Evolutionary conservation across 2,888 invertebrate species (phyloP).

Genomic region (Cheilosia scutellata): DNA sequence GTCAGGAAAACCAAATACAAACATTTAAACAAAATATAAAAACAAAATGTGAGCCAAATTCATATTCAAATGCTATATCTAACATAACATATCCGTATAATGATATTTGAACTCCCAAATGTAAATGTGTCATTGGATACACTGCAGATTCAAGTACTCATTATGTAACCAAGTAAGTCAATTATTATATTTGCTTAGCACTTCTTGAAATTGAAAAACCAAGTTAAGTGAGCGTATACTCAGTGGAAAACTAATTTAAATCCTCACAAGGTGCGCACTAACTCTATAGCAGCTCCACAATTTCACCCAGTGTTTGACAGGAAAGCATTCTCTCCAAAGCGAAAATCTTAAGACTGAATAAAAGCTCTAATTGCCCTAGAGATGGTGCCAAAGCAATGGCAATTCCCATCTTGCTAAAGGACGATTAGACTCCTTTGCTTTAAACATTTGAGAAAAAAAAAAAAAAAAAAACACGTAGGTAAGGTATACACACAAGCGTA

Average conservation of each 20-base stretch:
- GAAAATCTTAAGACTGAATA: constrained; percentile 30
- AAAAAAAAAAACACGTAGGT: constrained; percentile 17
- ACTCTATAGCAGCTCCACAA: background rate
- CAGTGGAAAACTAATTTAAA: constrained; percentile 16
- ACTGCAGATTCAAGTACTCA: background rate
- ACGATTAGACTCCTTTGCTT: constrained; percentile 7
- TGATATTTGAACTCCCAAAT: too few species aligned
- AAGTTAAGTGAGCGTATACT: constrained; percentile 9
- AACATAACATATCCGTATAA: too few species aligned
- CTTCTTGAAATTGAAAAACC: background rate
- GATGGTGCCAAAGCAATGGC: constrained; percentile 26
- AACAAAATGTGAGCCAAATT: too few species aligned
- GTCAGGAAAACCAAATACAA: too few species aligned
- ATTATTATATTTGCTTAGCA: background rate
- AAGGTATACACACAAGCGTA: constrained; percentile 51
- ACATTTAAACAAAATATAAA: too few species aligned
- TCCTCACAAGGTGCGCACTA: too few species aligned
- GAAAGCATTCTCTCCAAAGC: constrained; percentile 21
- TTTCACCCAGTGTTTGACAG: background rate
- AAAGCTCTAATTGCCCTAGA: constrained; percentile 38
- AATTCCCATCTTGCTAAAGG: constrained; percentile 5
- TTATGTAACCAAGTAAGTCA: background rate
- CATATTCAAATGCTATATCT: too few species aligned
- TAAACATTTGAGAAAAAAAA: background rate
- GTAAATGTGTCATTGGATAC: background rate